Evolutionary conservation across 2,113 vertebrate species (phyloP).

Genomic region (Holacanthus passer): DNA sequence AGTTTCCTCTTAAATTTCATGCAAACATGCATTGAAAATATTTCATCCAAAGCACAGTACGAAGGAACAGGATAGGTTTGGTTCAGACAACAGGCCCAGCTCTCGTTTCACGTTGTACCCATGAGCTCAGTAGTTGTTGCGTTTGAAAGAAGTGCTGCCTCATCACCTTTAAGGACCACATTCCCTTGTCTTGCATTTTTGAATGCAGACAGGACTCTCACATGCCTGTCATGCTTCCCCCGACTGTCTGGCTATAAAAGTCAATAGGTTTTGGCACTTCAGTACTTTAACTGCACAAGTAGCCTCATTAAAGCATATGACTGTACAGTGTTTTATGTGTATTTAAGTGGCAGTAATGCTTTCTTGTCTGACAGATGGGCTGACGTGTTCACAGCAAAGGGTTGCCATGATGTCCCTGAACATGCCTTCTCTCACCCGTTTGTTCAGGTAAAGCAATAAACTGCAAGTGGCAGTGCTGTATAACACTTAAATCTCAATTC

Average conservation of each 20-base stretch:
- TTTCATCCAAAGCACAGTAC: not conserved
- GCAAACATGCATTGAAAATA: not conserved
- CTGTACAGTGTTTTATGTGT: not conserved
- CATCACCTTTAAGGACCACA: slow-evolving; percentile 31
- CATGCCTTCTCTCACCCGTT: slow-evolving; percentile 92
- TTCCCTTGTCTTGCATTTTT: slow-evolving; percentile 30
- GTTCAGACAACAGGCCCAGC: not conserved
- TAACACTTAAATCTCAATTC: not conserved
- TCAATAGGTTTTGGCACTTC: slow-evolving; percentile 1
- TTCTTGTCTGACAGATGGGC: slow-evolving; percentile 88
- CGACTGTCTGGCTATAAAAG: slow-evolving; percentile 39
- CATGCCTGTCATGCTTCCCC: slow-evolving; percentile 65
- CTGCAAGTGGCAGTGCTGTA: not conserved
- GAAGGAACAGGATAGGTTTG: not conserved
- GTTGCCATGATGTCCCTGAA: slow-evolving; percentile 80
- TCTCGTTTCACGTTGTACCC: slow-evolving; percentile 3
- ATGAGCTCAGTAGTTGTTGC: slow-evolving; percentile 23
- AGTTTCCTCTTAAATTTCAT: slow-evolving; percentile 27
- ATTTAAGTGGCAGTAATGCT: not conserved
- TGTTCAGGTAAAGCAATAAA: slow-evolving; percentile 86
- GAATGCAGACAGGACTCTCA: slow-evolving; percentile 47
- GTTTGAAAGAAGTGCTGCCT: slow-evolving; percentile 30
- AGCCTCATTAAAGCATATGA: not conserved
- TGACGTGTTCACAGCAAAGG: slow-evolving; percentile 86
- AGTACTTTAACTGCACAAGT: slow-evolving; percentile 34